Conservation (phyloP, 1,140 invertebrate species). For the Aradophagus sp. region DNA sequence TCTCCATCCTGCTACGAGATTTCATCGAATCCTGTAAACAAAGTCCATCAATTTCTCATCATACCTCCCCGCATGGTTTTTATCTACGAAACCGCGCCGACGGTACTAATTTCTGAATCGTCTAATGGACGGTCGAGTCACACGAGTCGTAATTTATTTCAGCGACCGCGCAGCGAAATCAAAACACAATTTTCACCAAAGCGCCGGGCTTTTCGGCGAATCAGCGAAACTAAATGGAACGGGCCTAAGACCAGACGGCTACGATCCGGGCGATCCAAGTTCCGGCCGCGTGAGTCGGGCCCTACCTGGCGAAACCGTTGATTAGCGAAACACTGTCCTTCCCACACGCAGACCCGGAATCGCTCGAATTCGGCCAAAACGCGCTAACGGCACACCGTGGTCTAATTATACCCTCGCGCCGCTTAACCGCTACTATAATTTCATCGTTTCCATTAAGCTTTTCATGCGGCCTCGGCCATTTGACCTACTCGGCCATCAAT, state of each 20-base stretch:
- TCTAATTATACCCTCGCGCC: conserved; percentile 68
- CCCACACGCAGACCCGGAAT: conserved; percentile 69
- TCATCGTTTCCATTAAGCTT: conserved; percentile 67
- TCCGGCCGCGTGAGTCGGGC: conserved; percentile 66
- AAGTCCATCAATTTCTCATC: conserved; percentile 52
- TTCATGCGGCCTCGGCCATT: conserved; percentile 57
- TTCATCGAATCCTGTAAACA: conserved; percentile 4
- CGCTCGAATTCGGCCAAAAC: conserved; percentile 69
- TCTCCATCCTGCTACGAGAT: neutral
- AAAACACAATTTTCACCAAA: conserved; percentile 51
- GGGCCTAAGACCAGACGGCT: conserved; percentile 6
- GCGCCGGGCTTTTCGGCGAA: conserved; percentile 47
- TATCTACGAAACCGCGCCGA: conserved; percentile 30
- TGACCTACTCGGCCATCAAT: conserved; percentile 32
- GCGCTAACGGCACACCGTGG: conserved; percentile 66
- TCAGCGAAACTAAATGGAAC: conserved; percentile 37
- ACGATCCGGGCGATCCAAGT: conserved; percentile 25
- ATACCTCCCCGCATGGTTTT: conserved; percentile 24
- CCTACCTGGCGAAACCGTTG: conserved; percentile 73
- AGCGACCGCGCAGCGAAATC: conserved; percentile 44
- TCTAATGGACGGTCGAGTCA: conserved; percentile 39
- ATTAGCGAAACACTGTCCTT: conserved; percentile 72
- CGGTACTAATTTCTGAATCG: conserved; percentile 49
- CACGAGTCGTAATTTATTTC: conserved; percentile 47
- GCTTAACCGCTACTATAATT: conserved; percentile 70